Base-by-base conservation (phyloP, 2,888 invertebrate genomes). In the Sphecodes monilicornis region DNA sequence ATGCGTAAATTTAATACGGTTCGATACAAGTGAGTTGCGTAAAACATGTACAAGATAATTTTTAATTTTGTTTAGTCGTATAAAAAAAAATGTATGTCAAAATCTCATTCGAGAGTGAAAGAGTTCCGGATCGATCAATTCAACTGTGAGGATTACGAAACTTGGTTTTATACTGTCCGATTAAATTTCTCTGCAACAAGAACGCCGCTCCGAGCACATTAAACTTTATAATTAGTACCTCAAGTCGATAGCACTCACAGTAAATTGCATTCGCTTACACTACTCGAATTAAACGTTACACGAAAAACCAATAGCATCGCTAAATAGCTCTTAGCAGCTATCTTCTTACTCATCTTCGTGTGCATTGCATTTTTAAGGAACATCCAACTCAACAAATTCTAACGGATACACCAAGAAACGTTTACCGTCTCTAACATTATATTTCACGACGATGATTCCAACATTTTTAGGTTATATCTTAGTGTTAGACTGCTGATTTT, bases 191-290 rank as follows among this genome's bases (percentile, higher is more conserved):
- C 29, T 16, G 43, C 16, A 75, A 36, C 64, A 73, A 22, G n/a
- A 22, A 22, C n/a, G 46, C 18, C 46, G 18, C 66, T 41, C 29
- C 36, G 43, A 74, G 46, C n/a, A 36, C 69, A 50, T 70, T 70
- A 60, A 13, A 43, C 70, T 80, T 64, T 80, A n/a, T 29, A 76
- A 76, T 80, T 60, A 60, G 76, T 46, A 18, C 18, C 18, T 13
- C 5, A 18, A 39, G 36, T 29, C 18, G 2, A 26, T 26, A 26
- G 46, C 13, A 13, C 68, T 43, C 36, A 11, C 22, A 50, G 26
- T 68, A 36, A 68, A 36, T 50, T 29, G 29, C 36, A 36, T 76
- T 76, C 68, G 26, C 54, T 64, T 57, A 22, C 29, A 46, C 22
- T n/a, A 5, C 43, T 66, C 18, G 26, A 26, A 43, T 26, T 39